Conservation (phyloP, 1,140 invertebrate species). For the Myzus persicae region DNA sequence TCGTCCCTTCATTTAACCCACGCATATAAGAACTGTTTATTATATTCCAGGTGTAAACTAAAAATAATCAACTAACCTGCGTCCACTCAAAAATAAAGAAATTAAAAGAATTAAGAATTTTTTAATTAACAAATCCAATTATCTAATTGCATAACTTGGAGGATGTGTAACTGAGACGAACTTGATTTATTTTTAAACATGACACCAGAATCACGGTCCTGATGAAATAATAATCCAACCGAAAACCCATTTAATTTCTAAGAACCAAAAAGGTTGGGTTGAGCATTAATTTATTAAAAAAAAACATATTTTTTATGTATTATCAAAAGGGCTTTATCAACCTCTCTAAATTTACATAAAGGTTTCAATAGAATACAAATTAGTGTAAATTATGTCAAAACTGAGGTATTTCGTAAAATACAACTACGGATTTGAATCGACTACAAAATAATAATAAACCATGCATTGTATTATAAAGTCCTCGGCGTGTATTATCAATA, state of each 20-base stretch:
- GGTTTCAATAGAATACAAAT: neutral
- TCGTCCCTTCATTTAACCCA: neutral
- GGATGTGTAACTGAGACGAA: neutral
- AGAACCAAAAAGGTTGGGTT: neutral
- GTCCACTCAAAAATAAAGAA: neutral
- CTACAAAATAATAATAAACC: neutral
- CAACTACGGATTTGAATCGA: neutral
- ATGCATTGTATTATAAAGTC: neutral
- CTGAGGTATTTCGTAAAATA: neutral
- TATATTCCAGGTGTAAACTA: neutral
- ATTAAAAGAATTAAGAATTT: neutral
- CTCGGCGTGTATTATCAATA: neutral
- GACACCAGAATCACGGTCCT: neutral
- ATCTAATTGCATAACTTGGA: neutral
- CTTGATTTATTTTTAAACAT: constrained; percentile 19
- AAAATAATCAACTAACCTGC: neutral
- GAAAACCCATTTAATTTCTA: neutral
- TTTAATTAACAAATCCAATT: neutral
- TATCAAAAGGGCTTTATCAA: neutral
- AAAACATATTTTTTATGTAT: constrained; percentile 16
- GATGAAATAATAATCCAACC: constrained; percentile 4
- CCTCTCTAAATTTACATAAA: neutral
- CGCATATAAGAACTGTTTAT: neutral
- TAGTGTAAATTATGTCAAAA: neutral
- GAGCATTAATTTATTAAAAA: constrained; percentile 14